A percentile compares a stretch with the other conserved stretches of the same genome.
Evolutionary conservation across 2,888 invertebrate species (phyloP).

Genomic region (Eugnorisma glareosa): DNA sequence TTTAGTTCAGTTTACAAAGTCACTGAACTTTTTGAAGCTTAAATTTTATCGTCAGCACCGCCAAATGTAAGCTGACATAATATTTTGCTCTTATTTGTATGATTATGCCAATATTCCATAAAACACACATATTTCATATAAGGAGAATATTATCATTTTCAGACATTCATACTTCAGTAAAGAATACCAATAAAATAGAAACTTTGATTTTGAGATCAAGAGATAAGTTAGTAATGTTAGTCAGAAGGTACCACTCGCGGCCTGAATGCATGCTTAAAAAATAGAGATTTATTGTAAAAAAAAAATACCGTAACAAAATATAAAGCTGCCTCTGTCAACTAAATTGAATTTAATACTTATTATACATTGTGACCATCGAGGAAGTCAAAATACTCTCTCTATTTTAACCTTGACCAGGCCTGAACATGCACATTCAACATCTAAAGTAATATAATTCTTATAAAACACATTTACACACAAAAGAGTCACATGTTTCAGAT

Average conservation of each 20-base stretch:
- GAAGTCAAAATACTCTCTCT: constrained; percentile 46
- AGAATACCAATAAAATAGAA: constrained; percentile 56
- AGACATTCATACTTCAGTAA: constrained; percentile 26
- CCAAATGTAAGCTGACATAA: constrained; percentile 25
- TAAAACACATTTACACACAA: constrained; percentile 54
- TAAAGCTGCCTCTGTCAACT: constrained; percentile 59
- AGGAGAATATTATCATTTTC: constrained; percentile 25
- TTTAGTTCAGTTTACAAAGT: constrained; percentile 29
- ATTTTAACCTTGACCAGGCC: constrained; percentile 34
- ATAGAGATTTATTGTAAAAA: constrained; percentile 39
- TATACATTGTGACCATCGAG: constrained; percentile 45
- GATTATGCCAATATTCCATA: constrained; percentile 57
- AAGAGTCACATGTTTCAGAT: constrained; percentile 27
- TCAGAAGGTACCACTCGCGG: constrained; percentile 37
- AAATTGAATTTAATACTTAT: constrained; percentile 39
- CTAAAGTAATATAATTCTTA: constrained; percentile 44
- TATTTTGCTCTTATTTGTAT: constrained; percentile 38
- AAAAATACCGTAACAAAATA: constrained; percentile 57
- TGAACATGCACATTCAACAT: constrained; percentile 41
- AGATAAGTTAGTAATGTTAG: constrained; percentile 53
- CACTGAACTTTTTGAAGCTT: constrained; percentile 8
- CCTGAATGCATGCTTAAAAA: constrained; percentile 25
- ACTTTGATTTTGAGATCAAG: constrained; percentile 64
- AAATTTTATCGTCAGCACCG: constrained; percentile 9
- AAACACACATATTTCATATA: constrained; percentile 28